Conservation (phyloP, 2,888 invertebrate genomes). For the Mechanitis messenoides region DNA sequence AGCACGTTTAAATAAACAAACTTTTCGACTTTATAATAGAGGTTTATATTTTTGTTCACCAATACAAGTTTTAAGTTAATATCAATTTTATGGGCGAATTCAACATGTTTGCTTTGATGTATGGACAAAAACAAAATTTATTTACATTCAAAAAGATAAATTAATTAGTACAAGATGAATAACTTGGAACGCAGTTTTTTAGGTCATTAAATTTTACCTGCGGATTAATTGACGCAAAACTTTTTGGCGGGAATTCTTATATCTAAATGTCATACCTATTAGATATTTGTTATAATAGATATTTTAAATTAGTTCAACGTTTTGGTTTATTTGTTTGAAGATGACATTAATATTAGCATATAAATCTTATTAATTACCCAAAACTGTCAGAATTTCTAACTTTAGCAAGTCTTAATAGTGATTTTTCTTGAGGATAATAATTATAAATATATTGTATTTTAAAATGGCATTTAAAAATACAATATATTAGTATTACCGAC, state of each 20-base stretch:
- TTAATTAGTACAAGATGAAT: neutral
- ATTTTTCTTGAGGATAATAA: too few species aligned
- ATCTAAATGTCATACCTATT: conserved; percentile 26
- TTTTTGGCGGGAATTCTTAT: conserved; percentile 25
- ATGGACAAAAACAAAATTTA: conserved; percentile 11
- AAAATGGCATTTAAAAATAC: too few species aligned
- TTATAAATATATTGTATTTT: too few species aligned
- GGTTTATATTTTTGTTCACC: neutral
- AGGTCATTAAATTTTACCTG: conserved; percentile 21
- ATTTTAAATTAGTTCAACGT: conserved; percentile 1
- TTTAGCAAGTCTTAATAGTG: neutral
- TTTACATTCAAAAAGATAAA: neutral
- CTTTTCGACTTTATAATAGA: too few species aligned
- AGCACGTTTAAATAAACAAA: too few species aligned
- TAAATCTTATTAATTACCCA: conserved; percentile 1
- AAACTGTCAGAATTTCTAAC: neutral
- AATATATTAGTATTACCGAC: too few species aligned
- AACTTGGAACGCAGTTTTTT: conserved; percentile 5
- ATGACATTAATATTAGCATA: conserved; percentile 6
- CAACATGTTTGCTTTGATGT: conserved; percentile 15
- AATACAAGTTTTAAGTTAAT: neutral
- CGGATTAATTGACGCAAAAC: conserved; percentile 22
- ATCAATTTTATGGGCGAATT: conserved; percentile 1
- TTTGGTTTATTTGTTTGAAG: neutral
- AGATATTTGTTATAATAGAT: conserved; percentile 15